phyloP scores from a whole-genome alignment of 2,113 vertebrate species.

The Gadus chalcogrammus region DNA sequence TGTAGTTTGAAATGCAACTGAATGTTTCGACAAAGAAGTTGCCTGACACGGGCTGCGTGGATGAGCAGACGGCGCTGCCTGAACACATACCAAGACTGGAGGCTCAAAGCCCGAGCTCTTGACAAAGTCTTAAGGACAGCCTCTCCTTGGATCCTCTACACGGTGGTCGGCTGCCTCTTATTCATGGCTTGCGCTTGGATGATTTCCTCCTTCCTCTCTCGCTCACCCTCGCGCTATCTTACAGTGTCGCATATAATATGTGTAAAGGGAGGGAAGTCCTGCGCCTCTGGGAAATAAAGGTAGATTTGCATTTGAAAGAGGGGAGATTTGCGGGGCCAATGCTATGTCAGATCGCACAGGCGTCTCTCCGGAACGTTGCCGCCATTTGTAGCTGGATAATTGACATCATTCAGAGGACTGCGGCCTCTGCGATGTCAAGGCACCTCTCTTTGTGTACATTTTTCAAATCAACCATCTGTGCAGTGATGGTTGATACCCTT shows the following conservation, averaged over 20 bases:
- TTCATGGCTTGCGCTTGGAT: conserved; percentile 2
- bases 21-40: neutral
- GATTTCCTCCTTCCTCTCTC: conserved; percentile 6
- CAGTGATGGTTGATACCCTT: no score
- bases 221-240: conserved; percentile 8
- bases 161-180: conserved; percentile 25
- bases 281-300: conserved; percentile 33
- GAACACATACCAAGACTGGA: neutral
- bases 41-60: neutral
- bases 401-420: conserved; percentile 42
- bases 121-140: conserved; percentile 8
- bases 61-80: neutral
- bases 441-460: conserved; percentile 31
- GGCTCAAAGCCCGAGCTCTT: conserved; percentile 11
- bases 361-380: conserved; percentile 44
- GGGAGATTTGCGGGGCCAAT: conserved; percentile 44
- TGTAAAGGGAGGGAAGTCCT: conserved; percentile 27
- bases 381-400: conserved; percentile 54
- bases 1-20: no score
- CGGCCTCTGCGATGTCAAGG: conserved; percentile 26
- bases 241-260: conserved; percentile 22
- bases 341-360: conserved; percentile 38
- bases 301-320: conserved; percentile 57
- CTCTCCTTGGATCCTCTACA: neutral
- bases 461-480: conserved; percentile 29